Evolutionary conservation across 2,888 invertebrate species (phyloP).

Genomic region (Stenodema calcarata): DNA sequence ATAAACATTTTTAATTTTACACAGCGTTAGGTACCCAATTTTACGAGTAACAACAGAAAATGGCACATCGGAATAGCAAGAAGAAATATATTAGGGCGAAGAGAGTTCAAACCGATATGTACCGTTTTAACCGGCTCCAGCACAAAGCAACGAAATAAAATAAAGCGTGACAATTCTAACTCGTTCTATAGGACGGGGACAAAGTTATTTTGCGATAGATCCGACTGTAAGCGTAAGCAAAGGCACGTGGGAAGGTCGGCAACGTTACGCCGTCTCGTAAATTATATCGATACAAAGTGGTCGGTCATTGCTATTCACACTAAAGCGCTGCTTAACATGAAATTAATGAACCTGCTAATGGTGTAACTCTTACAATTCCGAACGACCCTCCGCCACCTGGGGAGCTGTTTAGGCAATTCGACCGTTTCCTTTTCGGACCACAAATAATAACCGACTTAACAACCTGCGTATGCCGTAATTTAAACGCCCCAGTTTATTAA

Average conservation of each 20-base stretch:
- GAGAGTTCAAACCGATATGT: neutral
- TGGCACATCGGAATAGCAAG: no score
- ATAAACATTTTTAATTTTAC: no score
- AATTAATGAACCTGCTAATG: conserved; percentile 41
- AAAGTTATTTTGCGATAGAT: neutral
- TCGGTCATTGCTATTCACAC: conserved; percentile 14
- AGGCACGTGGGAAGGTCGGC: neutral
- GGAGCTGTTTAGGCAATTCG: neutral
- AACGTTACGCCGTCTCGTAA: conserved; percentile 1
- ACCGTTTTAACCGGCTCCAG: conserved; percentile 36
- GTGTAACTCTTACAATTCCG: neutral
- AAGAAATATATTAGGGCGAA: neutral
- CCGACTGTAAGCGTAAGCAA: neutral
- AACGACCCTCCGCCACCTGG: neutral
- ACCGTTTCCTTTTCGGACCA: neutral
- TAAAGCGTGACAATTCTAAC: neutral
- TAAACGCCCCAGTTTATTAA: no score
- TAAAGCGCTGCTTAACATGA: conserved; percentile 20
- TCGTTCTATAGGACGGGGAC: neutral
- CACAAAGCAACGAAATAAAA: conserved; percentile 21
- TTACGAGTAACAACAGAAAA: no score
- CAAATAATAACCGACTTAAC: neutral
- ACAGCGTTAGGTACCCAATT: no score
- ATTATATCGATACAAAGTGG: conserved; percentile 30
- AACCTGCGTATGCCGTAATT: neutral